A percentile compares a stretch with the other conserved stretches of the same genome.
phyloP scores from a whole-genome alignment of 1,140 invertebrate species.

The Zophobas morio region DNA sequence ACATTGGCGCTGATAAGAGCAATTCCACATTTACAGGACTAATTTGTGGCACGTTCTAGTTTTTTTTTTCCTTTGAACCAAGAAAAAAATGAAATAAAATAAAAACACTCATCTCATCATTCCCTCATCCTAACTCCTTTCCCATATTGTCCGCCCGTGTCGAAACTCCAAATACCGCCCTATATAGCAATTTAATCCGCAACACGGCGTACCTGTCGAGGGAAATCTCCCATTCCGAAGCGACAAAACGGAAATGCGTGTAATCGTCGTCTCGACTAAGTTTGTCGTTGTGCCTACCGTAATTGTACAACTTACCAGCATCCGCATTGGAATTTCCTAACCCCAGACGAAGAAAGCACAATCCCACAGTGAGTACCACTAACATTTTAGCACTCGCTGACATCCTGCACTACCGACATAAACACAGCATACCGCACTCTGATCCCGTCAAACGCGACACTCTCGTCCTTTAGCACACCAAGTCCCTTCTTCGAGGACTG shows the following conservation, averaged over 20 bases:
- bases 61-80: too few relatives aligned
- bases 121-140: not conserved
- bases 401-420: conserved; percentile 53
- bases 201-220: conserved; percentile 5
- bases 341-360: conserved; percentile 24
- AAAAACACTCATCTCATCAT: too few relatives aligned
- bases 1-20: too few relatives aligned
- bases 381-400: conserved; percentile 47
- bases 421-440: conserved; percentile 48
- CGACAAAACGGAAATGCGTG: not conserved
- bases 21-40: too few relatives aligned
- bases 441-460: not conserved
- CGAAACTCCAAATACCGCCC: not conserved
- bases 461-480: not conserved
- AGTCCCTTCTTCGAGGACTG: conserved; percentile 2
- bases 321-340: conserved; percentile 36
- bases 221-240: conserved; percentile 7
- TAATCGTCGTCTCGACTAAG: conserved; percentile 8
- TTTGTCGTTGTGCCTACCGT: not conserved
- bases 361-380: conserved; percentile 46
- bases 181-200: conserved; percentile 6
- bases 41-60: too few relatives aligned
- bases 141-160: not conserved
- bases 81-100: too few relatives aligned
- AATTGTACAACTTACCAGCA: conserved; percentile 47